phyloP scores from a whole-genome alignment of 2,888 invertebrate species.

The Glyphotaelius pellucidus region DNA sequence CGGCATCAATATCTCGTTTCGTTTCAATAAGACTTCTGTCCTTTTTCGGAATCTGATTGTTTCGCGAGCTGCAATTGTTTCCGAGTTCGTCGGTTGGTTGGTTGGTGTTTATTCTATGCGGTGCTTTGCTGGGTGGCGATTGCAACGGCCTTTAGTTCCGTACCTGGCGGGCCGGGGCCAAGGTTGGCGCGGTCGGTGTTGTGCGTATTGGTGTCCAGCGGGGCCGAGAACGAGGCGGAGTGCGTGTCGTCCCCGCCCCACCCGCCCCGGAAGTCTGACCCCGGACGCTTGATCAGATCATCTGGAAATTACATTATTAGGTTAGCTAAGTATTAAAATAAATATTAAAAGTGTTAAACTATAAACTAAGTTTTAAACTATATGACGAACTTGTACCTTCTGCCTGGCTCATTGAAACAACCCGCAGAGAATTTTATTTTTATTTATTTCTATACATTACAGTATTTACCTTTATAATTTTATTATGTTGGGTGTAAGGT shows the following conservation, averaged over 20 bases:
- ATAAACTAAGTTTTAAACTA: neutral
- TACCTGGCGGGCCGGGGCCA: conserved; percentile 60
- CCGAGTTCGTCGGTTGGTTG: neutral
- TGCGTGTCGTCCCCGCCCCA: conserved; percentile 75
- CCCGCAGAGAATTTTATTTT: too few relatives aligned
- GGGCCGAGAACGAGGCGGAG: conserved; percentile 64
- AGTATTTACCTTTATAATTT: too few relatives aligned
- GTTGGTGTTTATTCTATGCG: conserved; percentile 42
- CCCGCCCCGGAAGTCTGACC: conserved; percentile 89
- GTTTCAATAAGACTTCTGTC: neutral
- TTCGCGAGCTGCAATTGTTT: conserved; percentile 5
- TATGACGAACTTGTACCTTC: too few relatives aligned
- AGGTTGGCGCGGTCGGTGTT: conserved; percentile 68
- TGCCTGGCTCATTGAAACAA: too few relatives aligned
- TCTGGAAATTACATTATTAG: conserved; percentile 75
- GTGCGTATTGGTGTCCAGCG: conserved; percentile 66
- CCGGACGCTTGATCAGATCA: conserved; percentile 89
- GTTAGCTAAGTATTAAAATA: neutral
- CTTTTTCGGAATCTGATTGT: neutral
- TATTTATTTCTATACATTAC: too few relatives aligned
- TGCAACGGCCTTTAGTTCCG: conserved; percentile 13
- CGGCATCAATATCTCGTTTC: neutral
- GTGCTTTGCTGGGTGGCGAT: conserved; percentile 38
- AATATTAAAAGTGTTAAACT: too few relatives aligned
- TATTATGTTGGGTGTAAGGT: too few relatives aligned